Conservation (phyloP, 2,888 invertebrate genomes). For the Phlogophora meticulosa region DNA sequence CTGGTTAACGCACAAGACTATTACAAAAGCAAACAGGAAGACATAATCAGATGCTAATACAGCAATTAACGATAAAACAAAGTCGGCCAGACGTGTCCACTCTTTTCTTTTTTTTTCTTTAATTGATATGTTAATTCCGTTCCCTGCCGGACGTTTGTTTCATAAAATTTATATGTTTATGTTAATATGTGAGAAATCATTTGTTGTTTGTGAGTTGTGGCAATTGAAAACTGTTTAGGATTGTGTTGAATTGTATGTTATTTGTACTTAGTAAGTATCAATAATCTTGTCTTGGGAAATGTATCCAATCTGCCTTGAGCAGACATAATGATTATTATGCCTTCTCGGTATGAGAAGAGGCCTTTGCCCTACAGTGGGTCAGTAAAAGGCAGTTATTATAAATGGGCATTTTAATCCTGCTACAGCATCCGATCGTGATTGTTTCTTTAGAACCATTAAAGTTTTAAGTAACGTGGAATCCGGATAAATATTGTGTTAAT, state of each 20-base stretch:
- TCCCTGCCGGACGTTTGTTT: constrained; percentile 41
- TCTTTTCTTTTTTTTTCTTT: constrained; percentile 54
- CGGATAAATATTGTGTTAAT: no score
- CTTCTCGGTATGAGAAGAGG: no score
- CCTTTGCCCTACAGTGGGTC: no score
- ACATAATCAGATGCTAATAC: constrained; percentile 59
- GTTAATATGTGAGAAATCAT: constrained; percentile 46
- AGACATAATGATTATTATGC: no score
- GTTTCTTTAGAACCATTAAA: no score
- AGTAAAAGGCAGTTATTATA: no score
- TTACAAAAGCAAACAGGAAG: constrained; percentile 65
- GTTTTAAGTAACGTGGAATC: no score
- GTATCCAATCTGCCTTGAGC: no score
- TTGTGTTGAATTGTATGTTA: constrained; percentile 15
- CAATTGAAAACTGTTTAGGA: constrained; percentile 27
- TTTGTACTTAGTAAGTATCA: no score
- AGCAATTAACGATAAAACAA: constrained; percentile 64
- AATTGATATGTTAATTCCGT: constrained; percentile 67
- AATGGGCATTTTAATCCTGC: no score
- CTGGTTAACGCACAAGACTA: constrained; percentile 21
- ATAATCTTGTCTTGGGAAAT: neutral
- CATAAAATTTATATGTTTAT: constrained; percentile 56
- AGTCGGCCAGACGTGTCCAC: constrained; percentile 62
- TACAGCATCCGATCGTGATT: no score
- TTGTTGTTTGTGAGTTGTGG: constrained; percentile 19